Evolutionary conservation across 2,888 invertebrate genomes (phyloP).

Genomic region (Sinohyriopsis cumingii): DNA sequence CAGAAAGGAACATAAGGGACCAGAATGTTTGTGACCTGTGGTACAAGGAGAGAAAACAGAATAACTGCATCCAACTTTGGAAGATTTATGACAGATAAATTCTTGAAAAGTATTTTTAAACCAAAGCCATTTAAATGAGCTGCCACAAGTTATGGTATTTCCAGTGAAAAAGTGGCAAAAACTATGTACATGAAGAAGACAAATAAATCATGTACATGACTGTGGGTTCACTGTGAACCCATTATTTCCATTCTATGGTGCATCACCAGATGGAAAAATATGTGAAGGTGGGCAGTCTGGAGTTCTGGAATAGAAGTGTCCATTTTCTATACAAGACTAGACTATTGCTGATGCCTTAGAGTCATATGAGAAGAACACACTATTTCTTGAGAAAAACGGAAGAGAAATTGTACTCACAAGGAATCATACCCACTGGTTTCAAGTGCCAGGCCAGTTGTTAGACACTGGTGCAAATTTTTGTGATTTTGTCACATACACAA

Average conservation of each 20-base stretch:
- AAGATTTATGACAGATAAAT: neutral
- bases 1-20: conserved; percentile 11
- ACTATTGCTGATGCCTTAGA: too few species aligned
- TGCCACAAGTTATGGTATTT: conserved; percentile 12
- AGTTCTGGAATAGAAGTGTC: too few species aligned
- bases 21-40: conserved; percentile 11
- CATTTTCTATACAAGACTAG: too few species aligned
- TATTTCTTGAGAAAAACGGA: too few species aligned
- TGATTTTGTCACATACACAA: too few species aligned
- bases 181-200: conserved; percentile 14
- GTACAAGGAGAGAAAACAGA: conserved; percentile 5
- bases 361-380: too few species aligned
- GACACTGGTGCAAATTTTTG: too few species aligned
- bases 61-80: conserved; percentile 24
- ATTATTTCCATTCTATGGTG: conserved; percentile 20
- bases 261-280: too few species aligned
- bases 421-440: too few species aligned
- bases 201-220: conserved; percentile 26
- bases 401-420: too few species aligned
- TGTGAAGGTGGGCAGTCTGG: too few species aligned
- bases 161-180: neutral
- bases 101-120: neutral
- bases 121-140: conserved; percentile 10
- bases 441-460: too few species aligned
- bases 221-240: conserved; percentile 26